Evolutionary conservation across 2,797 vertebrate genomes (phyloP).

Genomic region (Etheostoma nigrum): DNA sequence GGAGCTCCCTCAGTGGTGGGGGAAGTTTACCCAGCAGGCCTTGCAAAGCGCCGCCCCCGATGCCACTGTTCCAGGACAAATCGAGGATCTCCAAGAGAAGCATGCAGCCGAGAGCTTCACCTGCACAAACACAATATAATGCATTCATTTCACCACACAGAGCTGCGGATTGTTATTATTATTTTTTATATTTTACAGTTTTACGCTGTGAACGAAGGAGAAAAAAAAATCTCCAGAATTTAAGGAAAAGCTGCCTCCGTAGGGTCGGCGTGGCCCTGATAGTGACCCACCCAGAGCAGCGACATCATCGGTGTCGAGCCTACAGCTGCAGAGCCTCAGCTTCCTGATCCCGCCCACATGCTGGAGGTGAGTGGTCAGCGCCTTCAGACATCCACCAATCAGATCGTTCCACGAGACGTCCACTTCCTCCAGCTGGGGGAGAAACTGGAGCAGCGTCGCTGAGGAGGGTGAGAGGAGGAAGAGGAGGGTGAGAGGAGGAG

Average conservation of each 20-base stretch:
- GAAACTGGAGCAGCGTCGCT: constrained; percentile 85
- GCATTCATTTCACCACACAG: neutral
- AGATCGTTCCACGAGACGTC: constrained; percentile 92
- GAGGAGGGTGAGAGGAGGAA: neutral
- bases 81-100: constrained; percentile 88
- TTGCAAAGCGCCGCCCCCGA: constrained; percentile 85
- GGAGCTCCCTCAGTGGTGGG: constrained; percentile 82
- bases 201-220: too few species aligned
- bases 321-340: constrained; percentile 88
- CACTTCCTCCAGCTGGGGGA: constrained; percentile 88
- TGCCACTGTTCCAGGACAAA: constrained; percentile 90
- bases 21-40: constrained; percentile 81
- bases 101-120: constrained; percentile 81
- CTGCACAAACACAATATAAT: constrained; percentile 51
- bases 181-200: too few species aligned
- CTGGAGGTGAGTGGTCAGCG: constrained; percentile 84
- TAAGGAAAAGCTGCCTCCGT: too few species aligned
- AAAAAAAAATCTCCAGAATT: too few species aligned
- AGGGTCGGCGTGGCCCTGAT: too few species aligned
- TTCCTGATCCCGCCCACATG: constrained; percentile 81
- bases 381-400: constrained; percentile 85
- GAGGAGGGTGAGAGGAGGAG: neutral
- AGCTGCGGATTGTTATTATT: too few species aligned
- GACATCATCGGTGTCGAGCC: constrained; percentile 85
- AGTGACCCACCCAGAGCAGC: constrained; percentile 83